Evolutionary conservation across 2,797 vertebrate species (phyloP).

Genomic region (Odontamblyopus rebecca): DNA sequence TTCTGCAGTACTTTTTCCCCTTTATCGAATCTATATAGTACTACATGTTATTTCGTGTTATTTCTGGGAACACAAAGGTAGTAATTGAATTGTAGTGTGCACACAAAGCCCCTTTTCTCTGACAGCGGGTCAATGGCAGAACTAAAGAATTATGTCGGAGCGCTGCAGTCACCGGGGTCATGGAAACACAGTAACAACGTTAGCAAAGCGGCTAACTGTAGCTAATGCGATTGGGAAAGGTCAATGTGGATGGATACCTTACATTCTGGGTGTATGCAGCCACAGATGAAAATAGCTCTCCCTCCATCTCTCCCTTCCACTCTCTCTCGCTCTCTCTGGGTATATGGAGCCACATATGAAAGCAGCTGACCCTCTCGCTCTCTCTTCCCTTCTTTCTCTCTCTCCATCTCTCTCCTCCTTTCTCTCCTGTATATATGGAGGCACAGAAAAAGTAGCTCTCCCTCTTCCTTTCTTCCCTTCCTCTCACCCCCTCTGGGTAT

Average conservation of each 20-base stretch:
- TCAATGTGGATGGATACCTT: slow-evolving; percentile 69
- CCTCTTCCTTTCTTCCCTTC: no score
- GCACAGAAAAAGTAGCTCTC: no score
- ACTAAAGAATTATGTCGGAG: slow-evolving; percentile 41
- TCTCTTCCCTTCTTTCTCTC: no score
- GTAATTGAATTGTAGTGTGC: slow-evolving; percentile 44
- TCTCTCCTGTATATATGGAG: no score
- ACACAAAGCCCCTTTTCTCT: slow-evolving; percentile 27
- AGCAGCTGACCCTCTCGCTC: no score
- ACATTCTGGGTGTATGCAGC: slow-evolving; percentile 23
- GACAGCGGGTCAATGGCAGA: slow-evolving; percentile 36
- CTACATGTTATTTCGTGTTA: slow-evolving; percentile 41
- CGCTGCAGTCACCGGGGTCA: slow-evolving; percentile 50
- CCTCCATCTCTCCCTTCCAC: background rate
- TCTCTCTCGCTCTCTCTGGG: background rate
- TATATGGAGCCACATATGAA: no score
- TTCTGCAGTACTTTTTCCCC: background rate
- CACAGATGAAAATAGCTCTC: slow-evolving; percentile 13
- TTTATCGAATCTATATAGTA: slow-evolving; percentile 1
- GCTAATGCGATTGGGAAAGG: slow-evolving; percentile 74
- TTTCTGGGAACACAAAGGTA: slow-evolving; percentile 20
- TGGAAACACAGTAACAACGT: slow-evolving; percentile 68
- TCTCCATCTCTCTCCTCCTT: no score
- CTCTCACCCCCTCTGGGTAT: no score
- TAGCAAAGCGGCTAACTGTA: slow-evolving; percentile 61